Evolutionary conservation across 2,113 vertebrate species (phyloP).

Genomic region (Gopherus evgoodei): DNA sequence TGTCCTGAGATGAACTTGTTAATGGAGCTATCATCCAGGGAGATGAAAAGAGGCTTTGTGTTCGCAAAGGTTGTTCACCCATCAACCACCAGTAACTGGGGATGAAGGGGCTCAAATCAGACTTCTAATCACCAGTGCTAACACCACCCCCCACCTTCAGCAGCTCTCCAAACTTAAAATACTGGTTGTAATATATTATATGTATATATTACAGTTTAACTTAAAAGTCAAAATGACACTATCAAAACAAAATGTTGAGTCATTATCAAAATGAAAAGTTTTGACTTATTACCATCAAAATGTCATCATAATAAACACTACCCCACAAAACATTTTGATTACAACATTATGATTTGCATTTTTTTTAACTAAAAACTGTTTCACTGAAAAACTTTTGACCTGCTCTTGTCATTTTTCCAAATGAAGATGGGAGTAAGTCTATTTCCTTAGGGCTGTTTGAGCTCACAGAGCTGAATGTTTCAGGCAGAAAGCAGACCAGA

Average conservation of each 20-base stretch:
- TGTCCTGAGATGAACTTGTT: background rate
- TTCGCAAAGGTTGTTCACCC: background rate
- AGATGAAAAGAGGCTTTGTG: background rate
- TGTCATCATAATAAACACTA: background rate
- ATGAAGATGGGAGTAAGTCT: background rate
- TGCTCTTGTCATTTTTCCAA: background rate
- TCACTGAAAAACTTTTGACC: too few relatives aligned
- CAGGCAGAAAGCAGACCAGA: background rate
- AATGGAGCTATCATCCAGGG: background rate
- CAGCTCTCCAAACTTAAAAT: background rate
- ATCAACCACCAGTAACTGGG: background rate
- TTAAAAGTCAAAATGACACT: background rate
- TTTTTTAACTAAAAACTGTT: background rate
- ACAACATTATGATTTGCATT: background rate
- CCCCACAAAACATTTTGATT: background rate
- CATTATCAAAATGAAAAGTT: background rate
- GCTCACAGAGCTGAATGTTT: background rate
- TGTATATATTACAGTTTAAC: background rate
- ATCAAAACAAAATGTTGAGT: background rate
- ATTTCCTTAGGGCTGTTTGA: background rate
- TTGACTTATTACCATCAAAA: background rate
- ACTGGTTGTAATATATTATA: background rate
- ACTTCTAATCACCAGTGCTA: background rate
- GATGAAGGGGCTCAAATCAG: fast-evolving
- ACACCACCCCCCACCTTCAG: fast-evolving